Evolutionary conservation across 2,888 invertebrate genomes (phyloP), one percentile per base, ranked within the genome.

Genomic region (Andrena marginata): DNA sequence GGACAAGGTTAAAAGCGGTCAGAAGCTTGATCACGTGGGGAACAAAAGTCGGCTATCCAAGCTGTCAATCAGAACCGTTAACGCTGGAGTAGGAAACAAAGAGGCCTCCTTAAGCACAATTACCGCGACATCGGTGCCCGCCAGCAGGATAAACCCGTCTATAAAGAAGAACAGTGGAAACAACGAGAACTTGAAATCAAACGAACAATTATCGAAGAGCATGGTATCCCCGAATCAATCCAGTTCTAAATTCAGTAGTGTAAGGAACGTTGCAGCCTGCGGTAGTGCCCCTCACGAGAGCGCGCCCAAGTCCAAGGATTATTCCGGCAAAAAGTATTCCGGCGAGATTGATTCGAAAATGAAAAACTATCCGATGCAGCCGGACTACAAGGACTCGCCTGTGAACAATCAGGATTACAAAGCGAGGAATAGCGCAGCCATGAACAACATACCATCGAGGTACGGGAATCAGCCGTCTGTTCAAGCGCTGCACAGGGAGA

Each of bases 381-480:
- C 80, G 0, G 84, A 89, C 49, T 89, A 87, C 63, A 90, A 89
- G 71, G 87, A 89, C 26, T 35, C 77, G 5, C 59, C 82, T 0
- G 76, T 76, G 20, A 89, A 82, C 56, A 82, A 62, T 79, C 87
- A 88, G 65, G 89, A 90, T 76, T 91, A 89, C 67, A 90, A 89
- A 56, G 16, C 70, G 48, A 82, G 86, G 33, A 82, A 65, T 31
- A 85, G 69, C 64, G 64, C 63, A 42, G 63, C 85, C 2, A 80
- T 85, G 54, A 65, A 79, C 31, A 87, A 73, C 64, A 26, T 89
- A 5, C 73, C 90, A 3, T 76, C 86, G 4, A 87, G 89, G 35
- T 88, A 87, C 20, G 64, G 78, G 0, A 84, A 84, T 60, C 88
- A 90, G n/a, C 65, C 85, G 5, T 79, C 84, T 0, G 56, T 78